A percentile compares a stretch with the other conserved stretches of the same genome.
Conservation (phyloP, 2,888 invertebrate genomes). For the Catocala fraxini region DNA sequence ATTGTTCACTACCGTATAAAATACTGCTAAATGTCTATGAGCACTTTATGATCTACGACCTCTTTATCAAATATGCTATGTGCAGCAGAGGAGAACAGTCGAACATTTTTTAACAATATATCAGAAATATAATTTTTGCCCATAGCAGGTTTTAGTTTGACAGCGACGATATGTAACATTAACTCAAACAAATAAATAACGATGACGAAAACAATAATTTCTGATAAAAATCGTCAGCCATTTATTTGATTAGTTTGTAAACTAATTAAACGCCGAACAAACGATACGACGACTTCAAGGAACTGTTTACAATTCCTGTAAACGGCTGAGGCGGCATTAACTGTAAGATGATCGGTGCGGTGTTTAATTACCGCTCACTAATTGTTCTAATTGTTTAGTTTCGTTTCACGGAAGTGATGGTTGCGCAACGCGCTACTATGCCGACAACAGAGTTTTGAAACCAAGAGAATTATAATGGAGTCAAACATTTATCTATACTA, state of each 20-base stretch:
- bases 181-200: background rate
- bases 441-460: too few species aligned
- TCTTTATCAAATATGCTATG: too few species aligned
- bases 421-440: constrained; percentile 6
- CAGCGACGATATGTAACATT: too few species aligned
- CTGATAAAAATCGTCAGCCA: background rate
- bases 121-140: too few species aligned
- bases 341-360: constrained; percentile 13
- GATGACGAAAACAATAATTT: background rate
- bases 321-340: constrained; percentile 10
- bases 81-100: too few species aligned
- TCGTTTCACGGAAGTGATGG: constrained; percentile 16
- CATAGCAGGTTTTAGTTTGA: too few species aligned
- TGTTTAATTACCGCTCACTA: constrained; percentile 18
- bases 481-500: too few species aligned
- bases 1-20: too few species aligned
- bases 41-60: too few species aligned
- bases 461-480: too few species aligned
- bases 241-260: background rate
- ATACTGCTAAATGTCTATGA: too few species aligned
- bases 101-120: too few species aligned
- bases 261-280: constrained; percentile 7
- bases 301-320: constrained; percentile 14
- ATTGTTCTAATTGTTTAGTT: constrained; percentile 21
- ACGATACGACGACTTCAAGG: background rate